Base-by-base conservation (phyloP, 2,113 vertebrate species). In the Gracilinanus agilis region DNA sequence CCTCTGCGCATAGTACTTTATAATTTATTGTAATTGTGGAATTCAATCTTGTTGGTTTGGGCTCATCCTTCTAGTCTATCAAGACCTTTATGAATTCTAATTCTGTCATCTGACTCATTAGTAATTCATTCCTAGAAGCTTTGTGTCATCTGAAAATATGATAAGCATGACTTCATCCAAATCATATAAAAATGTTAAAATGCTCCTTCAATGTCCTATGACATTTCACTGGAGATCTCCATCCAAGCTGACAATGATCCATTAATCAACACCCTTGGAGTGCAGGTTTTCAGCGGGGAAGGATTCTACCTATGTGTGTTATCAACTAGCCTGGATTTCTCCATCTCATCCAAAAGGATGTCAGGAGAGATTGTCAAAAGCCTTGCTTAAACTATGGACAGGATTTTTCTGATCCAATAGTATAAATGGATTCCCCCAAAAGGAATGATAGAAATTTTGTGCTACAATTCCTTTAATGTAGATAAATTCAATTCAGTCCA, bases 101-200 rank as follows among this genome's bases (percentile, higher is more conserved):
- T 83, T 83, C 67, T 83, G n/a, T 83, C n/a, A 40, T 40, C 67
- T 83, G 67, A 83, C 67, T 83, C 40, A 83, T 83, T 83, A 83
- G 67, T 40, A 40, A 83, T 83, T 40, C n/a, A 83, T 83, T 40
- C 67, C 67, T 83, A 83, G 67, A 83, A 83, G 67, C 67, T 83
- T 83, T 83, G n/a, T 83, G n/a, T 83, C 67, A 83, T 83, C n/a
- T 40, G n/a, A 83, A 83, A 83, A 83, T 83, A 83, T 40, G 67
- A 40, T 83, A 19, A 83, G 67, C 67, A 83, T 40, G 67, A 83
- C 67, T 83, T 83, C 67, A 83, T 83, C n/a, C 67, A 83, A 83
- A 83, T 83, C 34, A 83, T 83, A 83, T 83, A 83, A 83, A 40
- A 83, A 83, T 40, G 67, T 19, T 83, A 83, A 83, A 83, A 21